Conservation (phyloP, 2,888 invertebrate species). For the Caenorhabditis macrosperma region DNA sequence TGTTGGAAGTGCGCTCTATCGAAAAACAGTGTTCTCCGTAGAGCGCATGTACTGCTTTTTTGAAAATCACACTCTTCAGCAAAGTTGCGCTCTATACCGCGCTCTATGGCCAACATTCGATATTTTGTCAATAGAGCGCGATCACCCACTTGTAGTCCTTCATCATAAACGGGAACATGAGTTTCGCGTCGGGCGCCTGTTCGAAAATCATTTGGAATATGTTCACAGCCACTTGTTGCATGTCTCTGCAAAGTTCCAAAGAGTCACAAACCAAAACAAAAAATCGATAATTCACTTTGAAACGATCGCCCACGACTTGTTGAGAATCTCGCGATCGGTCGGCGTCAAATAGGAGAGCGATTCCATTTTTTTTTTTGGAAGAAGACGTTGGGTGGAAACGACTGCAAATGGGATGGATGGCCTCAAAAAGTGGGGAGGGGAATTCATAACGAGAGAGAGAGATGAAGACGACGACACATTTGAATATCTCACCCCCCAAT, state of each 20-base stretch:
- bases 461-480: no score
- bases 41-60: no score
- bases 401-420: no score
- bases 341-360: conserved; percentile 65
- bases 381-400: no score
- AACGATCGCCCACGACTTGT: conserved; percentile 67
- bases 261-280: not conserved
- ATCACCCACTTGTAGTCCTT: conserved; percentile 62
- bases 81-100: no score
- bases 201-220: conserved; percentile 74
- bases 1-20: no score
- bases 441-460: no score
- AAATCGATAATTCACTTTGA: conserved; percentile 53
- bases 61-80: no score
- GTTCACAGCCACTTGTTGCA: conserved; percentile 66
- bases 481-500: no score
- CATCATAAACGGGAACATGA: conserved; percentile 71
- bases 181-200: conserved; percentile 70
- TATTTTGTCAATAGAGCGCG: not conserved
- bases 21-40: no score
- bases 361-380: conserved; percentile 48
- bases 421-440: no score
- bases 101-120: no score
- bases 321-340: conserved; percentile 66
- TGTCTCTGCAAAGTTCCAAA: conserved; percentile 57